Conservation (phyloP, 1,140 invertebrate genomes). For the Tribolium castaneum region DNA sequence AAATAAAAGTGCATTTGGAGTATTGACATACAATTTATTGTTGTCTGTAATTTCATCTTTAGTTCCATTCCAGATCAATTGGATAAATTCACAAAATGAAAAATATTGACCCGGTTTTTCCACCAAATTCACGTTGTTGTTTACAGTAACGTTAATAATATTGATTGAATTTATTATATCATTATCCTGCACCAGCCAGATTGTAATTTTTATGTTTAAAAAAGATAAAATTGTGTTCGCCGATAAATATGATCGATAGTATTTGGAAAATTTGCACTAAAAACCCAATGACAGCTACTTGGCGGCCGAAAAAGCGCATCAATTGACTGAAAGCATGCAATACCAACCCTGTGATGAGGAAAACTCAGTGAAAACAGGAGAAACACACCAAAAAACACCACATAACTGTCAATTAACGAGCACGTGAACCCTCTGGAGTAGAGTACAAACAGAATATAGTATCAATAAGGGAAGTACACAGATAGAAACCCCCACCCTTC, state of each 20-base stretch:
- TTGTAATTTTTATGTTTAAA: slow-evolving; percentile 40
- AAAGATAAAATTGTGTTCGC: slow-evolving; percentile 23
- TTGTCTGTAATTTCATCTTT: background rate
- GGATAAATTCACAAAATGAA: background rate
- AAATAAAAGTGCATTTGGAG: slow-evolving; percentile 13
- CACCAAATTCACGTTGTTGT: background rate
- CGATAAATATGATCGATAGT: slow-evolving; percentile 20
- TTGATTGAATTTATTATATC: slow-evolving; percentile 37
- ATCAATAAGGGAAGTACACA: slow-evolving; percentile 40
- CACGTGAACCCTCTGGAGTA: slow-evolving; percentile 42
- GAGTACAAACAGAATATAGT: slow-evolving; percentile 42
- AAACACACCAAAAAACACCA: slow-evolving; percentile 31
- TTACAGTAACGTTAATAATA: slow-evolving; percentile 32
- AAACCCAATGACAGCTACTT: background rate
- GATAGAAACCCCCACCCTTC: slow-evolving; percentile 47
- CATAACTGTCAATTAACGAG: slow-evolving; percentile 42
- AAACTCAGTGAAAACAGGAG: slow-evolving; percentile 9
- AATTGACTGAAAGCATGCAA: slow-evolving; percentile 21
- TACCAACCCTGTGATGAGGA: slow-evolving; percentile 15
- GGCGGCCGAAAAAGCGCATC: background rate
- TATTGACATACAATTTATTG: slow-evolving; percentile 5
- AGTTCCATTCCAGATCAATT: background rate
- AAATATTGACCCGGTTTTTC: background rate
- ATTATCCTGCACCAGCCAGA: slow-evolving; percentile 5
- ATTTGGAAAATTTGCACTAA: background rate